Evolutionary conservation across 2,797 vertebrate genomes (phyloP), one percentile per base, ranked within the genome.

Genomic region (Danio aesculapii): DNA sequence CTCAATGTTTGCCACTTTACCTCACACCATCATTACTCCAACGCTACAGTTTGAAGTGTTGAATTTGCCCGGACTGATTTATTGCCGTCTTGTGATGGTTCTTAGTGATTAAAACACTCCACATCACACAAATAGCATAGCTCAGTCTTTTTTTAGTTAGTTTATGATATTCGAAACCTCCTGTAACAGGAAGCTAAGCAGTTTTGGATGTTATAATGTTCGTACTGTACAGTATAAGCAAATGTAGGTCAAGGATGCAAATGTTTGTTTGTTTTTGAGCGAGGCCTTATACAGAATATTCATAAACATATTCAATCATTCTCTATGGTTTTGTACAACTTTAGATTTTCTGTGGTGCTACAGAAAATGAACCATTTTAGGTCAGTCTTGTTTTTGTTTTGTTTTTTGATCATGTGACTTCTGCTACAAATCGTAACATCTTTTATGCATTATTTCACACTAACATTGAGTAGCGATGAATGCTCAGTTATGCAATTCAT

Each of bases 1-100:
- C 21, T 9, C 47, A 46, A 17, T 44, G 49, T 39, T 47, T 61
- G 13, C 69, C 44, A 71, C 44, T 79, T 67, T 68, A 64, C 79
- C 69, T 78, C 69, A 67, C 13, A 30, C n/a, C 2, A 19, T 41
- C 6, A 21, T 58, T 55, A 49, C 30, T 61, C 47, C 16, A 59
- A 17, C 41, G 49, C 47, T 19, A 52, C 5, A 77, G 75, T 30
- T 19, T 57, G 46, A 55, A 55, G 19, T 50, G 11, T 77, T n/a
- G 19, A 44, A 46, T 75, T 39, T 41, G 59, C 46, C 30, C 68
- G 62, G 64, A 68, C 52, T 49, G 17, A 30, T 68, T 17, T 17
- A 16, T 62, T 63, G 19, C 14, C 3, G 50, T 47, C 70, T 46
- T 30, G 30, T 30, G 30, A 30, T 30, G 30, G 30, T 3, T 30